Evolutionary conservation across 2,113 vertebrate species (phyloP), one percentile per base, ranked within the genome.

Genomic region (Epinephelus moara): DNA sequence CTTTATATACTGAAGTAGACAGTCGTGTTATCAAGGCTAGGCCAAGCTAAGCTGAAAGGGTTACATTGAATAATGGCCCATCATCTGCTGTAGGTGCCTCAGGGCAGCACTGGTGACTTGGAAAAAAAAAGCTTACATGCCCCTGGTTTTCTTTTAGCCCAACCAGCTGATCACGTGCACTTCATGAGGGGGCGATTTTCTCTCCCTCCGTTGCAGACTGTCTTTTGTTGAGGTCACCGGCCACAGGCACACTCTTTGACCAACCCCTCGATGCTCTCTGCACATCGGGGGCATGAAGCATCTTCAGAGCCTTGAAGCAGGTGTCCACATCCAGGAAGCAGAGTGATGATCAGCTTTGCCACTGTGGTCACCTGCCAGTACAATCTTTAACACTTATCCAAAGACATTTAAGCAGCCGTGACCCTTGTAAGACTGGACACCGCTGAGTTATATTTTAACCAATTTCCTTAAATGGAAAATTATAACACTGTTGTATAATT

Each of bases 321-420:
- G 68, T 25, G 57, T 67, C 70, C 81, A 50, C 89, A 70, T 76
- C 69, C 67, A 84, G 70, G 63, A 79, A 59, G 57, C 66, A 75
- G 78, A 78, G 64, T 37, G 57, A 60, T 17, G 57, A 75, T 63
- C 52, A 42, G 37, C 42, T 85, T 60, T 80, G 66, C 70, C 30
- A 18, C 57, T 78, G 77, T 61, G 63, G 9, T 49, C 71, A 27
- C 59, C 37, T 77, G 62, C 81, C 53, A 52, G 75, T 77, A 87
- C 76, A 85, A 89, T 87, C 89, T 77, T 78, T 25, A 75, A 81
- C 61, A 59, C 53, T 57, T 63, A 84, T 88, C 94, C 93, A 94
- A 94, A 94, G 94, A 93, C 85, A 77, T 74, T 77, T 83, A 70
- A 71, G 68, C 75, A 70, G 70, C 25, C 40, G 55, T 71, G 60